Evolutionary conservation across 2,888 invertebrate species (phyloP), one percentile per base, ranked within the genome.

Genomic region (Cheilosia vulpina): DNA sequence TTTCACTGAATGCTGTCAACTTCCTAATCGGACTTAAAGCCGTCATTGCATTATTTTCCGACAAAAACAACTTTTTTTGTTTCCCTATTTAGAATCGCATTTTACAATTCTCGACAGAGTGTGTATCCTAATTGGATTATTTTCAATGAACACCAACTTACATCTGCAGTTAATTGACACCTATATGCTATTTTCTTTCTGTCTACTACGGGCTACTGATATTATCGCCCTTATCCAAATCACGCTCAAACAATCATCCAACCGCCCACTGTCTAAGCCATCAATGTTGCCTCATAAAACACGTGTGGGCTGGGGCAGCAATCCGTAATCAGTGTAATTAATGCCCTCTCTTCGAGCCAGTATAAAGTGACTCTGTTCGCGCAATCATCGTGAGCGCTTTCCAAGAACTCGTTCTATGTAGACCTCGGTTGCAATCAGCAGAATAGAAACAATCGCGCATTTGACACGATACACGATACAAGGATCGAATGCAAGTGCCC

Each of bases 331-430:
- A 62, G 11, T 45, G 41, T 27, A 66, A 75, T 63, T 63, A 66
- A 58, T 66, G 57, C 63, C n/a, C 21, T 57, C 4, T 57, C 50
- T 71, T 38, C 38, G 7, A 62, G 45, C 62, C 21, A 45, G 45
- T 62, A 41, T n/a, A 57, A 50, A 78, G n/a, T 63, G 63, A 63
- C 57, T 57, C 43, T 19, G 15, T 31, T 21, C 21, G 6, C 24
- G 43, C 60, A 69, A 69, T 47, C 53, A 31, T 57, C 55, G 45
- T 31, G 52, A 55, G 34, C 34, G 17, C 13, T 57, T 78, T 71
- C 63, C 47, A 63, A 43, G 71, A 78, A 78, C 38, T 24, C 11
- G 45, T 68, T 62, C 62, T 43, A 55, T 60, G 38, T 31, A 62
- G 24, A 53, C 34, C n/a, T 24, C 50, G 38, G 52, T 43, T 68